Percentiles rank a stretch among this genome's conserved stretches.
phyloP scores from a whole-genome alignment of 2,113 vertebrate genomes.

The Ovibos moschatus region DNA sequence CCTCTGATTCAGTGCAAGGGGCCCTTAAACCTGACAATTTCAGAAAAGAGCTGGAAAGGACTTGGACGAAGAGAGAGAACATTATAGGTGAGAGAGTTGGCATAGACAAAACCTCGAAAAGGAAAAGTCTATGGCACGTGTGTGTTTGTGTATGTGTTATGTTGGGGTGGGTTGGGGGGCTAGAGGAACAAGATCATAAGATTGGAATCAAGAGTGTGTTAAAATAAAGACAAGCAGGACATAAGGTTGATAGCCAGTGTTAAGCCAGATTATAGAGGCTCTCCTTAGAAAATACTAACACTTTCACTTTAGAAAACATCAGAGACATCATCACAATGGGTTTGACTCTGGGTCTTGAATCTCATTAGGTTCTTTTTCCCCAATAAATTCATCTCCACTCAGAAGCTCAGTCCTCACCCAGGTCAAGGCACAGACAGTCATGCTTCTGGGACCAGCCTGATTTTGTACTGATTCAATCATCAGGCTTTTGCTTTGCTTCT shows the following conservation, averaged over 20 bases:
- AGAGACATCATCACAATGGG: neutral
- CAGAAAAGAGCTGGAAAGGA: neutral
- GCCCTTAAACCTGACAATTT: neutral
- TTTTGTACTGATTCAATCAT: neutral
- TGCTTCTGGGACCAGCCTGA: neutral
- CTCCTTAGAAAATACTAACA: neutral
- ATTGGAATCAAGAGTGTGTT: neutral
- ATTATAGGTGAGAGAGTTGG: neutral
- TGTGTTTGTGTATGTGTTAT: neutral
- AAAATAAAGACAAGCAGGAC: neutral
- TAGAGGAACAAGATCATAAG: neutral
- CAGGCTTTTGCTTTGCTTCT: neutral
- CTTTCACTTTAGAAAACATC: neutral
- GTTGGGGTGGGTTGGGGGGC: neutral
- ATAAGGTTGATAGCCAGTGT: neutral
- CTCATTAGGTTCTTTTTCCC: rapidly evolving
- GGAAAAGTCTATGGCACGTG: neutral
- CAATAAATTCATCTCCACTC: neutral
- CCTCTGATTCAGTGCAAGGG: neutral
- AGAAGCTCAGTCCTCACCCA: neutral
- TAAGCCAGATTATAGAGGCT: neutral
- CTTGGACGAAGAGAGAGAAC: neutral
- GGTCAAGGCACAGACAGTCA: neutral
- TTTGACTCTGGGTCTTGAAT: neutral
- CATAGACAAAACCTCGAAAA: neutral